Conservation (phyloP, 2,888 invertebrate genomes). For the Drosophila koepferae region DNA sequence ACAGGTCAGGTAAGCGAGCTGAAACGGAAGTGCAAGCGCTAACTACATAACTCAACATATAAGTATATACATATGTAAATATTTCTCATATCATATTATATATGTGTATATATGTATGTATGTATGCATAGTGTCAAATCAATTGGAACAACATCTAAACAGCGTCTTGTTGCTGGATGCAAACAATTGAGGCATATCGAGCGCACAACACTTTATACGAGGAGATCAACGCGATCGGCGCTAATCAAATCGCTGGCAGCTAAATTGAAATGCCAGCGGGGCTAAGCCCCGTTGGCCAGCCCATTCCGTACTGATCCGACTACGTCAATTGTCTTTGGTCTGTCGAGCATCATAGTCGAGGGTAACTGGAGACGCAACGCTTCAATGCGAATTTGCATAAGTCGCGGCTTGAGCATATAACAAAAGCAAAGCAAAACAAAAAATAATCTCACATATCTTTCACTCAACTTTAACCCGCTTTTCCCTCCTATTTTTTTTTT, state of each 20-base stretch:
- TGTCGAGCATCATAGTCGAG: slow-evolving; percentile 32
- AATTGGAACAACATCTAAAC: slow-evolving; percentile 56
- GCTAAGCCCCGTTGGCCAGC: background rate
- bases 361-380: slow-evolving; percentile 27
- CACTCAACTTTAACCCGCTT: slow-evolving; percentile 42
- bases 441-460: background rate
- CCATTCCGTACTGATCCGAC: background rate
- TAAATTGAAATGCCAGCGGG: slow-evolving; percentile 42
- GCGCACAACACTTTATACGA: slow-evolving; percentile 1
- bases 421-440: slow-evolving; percentile 14
- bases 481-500: slow-evolving; percentile 5
- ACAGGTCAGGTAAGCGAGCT: background rate
- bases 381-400: slow-evolving; percentile 45
- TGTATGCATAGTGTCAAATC: slow-evolving; percentile 51
- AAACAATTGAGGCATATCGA: slow-evolving; percentile 64
- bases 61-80: background rate
- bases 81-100: background rate
- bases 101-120: background rate
- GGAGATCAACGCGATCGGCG: slow-evolving; percentile 1
- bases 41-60: background rate
- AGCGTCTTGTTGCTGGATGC: slow-evolving; percentile 23
- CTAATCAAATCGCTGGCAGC: slow-evolving; percentile 54
- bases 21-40: background rate
- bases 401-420: background rate
- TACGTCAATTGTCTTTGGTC: slow-evolving; percentile 44